Evolutionary conservation across 1,140 invertebrate genomes (phyloP), one percentile per base, ranked within the genome.

Genomic region (Belonocnema kinseyi): DNA sequence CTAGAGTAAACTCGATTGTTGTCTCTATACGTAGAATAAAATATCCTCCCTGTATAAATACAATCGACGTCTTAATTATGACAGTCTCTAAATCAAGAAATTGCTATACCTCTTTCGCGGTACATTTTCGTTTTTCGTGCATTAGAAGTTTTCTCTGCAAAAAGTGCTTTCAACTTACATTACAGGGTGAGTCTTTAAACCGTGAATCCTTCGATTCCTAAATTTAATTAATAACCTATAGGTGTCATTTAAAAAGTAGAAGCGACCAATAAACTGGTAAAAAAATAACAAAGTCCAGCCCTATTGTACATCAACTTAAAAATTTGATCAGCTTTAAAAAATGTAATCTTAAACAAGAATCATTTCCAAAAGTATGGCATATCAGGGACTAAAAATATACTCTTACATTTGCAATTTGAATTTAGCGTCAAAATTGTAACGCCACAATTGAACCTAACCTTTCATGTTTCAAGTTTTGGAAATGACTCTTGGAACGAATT

Each of bases 1-100:
- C 61, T 66, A 66, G 40, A 46, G 10, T 46, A 66, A 40, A 14
- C 26, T n/a, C 21, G 33, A 40, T 66, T 66, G 46, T 14, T 66
- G 61, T 46, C 61, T 66, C 40, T 66, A 66, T 46, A 46, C 7
- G 4, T 66, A 66, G 26, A 66, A 40, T 46, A 66, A 66, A 66
- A 66, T 46, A 46, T 66, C 14, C 61, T 66, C 21, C 61, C 61
- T 66, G 33, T 66, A 66, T 66, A 66, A 66, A 66, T 66, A 66
- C 61, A 66, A 66, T 66, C 26, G 61, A 66, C 33, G 61, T 66
- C 26, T 66, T n/a, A 40, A 66, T 66, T 66, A 66, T 7, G 61
- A 66, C 61, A 66, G 61, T 66, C 61, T 66, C 26, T 66, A 66
- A 66, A 66, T 66, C 40, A 66, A 66, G 61, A 66, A 66, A 66